Percentiles rank a stretch among this genome's conserved stretches.
Conservation (phyloP, 2,113 vertebrate genomes). For the Nannospalax galili region DNA sequence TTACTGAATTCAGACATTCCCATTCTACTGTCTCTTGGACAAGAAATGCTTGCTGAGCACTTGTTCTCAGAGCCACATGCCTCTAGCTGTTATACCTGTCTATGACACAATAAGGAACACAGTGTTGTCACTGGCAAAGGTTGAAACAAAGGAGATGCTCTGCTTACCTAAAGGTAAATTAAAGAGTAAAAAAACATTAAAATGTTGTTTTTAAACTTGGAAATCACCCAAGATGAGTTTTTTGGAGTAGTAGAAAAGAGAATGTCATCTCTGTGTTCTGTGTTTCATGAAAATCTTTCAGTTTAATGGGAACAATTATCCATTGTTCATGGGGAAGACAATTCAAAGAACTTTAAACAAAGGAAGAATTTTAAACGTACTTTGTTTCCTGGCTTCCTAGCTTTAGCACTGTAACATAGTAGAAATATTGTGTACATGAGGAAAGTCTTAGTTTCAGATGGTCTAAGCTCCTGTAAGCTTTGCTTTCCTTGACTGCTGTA, state of each 20-base stretch:
- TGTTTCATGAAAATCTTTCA: not conserved
- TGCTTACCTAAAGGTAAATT: not conserved
- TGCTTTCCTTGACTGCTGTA: not conserved
- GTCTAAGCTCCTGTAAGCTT: not conserved
- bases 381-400: constrained; percentile 6
- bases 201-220: constrained; percentile 23
- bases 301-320: not conserved
- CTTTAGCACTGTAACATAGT: not conserved
- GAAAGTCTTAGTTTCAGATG: not conserved
- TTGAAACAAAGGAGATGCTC: too few species aligned
- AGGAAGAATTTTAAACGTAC: not conserved
- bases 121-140: too few species aligned
- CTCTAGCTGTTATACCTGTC: not conserved
- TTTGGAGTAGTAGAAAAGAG: not conserved
- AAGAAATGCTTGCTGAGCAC: not conserved
- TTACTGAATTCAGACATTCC: not conserved
- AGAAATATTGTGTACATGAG: not conserved
- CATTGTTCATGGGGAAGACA: not conserved
- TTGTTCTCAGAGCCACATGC: too few species aligned
- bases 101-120: not conserved
- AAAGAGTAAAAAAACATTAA: not conserved
- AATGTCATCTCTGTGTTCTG: too few species aligned
- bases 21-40: not conserved
- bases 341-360: constrained; percentile 18
- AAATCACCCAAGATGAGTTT: not conserved